phyloP scores from a whole-genome alignment of 35 echinoderm and acorn worm species.

The Apostichopus japonicus region DNA sequence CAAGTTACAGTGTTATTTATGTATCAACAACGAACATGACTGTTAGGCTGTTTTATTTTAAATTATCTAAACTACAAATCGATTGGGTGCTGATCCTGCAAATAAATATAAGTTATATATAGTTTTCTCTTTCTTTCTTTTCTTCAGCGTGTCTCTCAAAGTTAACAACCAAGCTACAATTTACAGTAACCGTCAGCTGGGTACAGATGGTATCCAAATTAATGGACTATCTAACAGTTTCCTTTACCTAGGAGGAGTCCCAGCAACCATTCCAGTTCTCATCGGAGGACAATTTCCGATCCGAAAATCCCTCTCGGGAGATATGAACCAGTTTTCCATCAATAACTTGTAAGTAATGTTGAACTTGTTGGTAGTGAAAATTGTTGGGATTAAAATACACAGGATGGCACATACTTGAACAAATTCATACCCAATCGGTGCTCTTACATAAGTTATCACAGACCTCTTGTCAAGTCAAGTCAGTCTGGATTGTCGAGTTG shows the following conservation, averaged over 20 bases:
- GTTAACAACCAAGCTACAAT: constrained; percentile 75
- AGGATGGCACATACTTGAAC: no score
- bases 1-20: no score
- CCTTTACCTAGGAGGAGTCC: constrained; percentile 87
- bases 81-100: no score
- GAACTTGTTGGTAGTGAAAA: no score
- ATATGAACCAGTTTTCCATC: constrained; percentile 73
- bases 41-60: no score
- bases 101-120: no score
- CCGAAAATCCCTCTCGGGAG: constrained; percentile 71
- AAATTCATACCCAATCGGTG: no score
- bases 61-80: no score
- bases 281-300: constrained; percentile 94
- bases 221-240: constrained; percentile 60
- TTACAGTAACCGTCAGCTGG: constrained; percentile 74
- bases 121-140: neutral
- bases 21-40: no score
- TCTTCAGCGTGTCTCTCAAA: constrained; percentile 77
- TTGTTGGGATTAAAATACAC: neutral
- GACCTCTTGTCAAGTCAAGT: no score
- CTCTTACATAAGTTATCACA: neutral
- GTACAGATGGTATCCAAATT: constrained; percentile 73
- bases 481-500: no score
- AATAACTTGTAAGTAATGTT: constrained; percentile 80
- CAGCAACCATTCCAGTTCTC: constrained; percentile 68